Conservation (phyloP, 2,888 invertebrate species). For the Pyrrhosoma nymphula region DNA sequence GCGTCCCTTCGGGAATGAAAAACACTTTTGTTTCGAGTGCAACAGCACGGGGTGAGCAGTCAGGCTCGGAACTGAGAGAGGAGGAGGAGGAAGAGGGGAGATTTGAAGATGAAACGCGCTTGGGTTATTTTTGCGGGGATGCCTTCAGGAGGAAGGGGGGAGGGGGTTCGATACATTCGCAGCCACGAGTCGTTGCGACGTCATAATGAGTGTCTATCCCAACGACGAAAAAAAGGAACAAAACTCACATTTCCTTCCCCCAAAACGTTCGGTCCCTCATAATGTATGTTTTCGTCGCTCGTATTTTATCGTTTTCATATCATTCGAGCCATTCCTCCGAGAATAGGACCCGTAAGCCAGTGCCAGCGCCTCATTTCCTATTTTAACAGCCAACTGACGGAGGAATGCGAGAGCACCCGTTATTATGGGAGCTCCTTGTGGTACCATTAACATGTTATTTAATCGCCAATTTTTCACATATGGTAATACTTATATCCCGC, state of each 20-base stretch:
- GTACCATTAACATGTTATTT: background rate
- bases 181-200: background rate
- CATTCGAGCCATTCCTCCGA: background rate
- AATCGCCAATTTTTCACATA: too few relatives aligned
- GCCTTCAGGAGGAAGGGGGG: background rate
- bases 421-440: background rate
- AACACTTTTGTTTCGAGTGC: background rate
- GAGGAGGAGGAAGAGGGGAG: background rate
- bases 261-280: background rate
- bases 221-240: background rate
- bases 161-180: background rate
- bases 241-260: background rate
- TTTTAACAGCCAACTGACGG: background rate
- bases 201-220: background rate
- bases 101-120: background rate
- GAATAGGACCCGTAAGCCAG: background rate
- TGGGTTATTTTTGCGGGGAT: background rate
- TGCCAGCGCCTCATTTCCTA: background rate
- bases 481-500: too few relatives aligned
- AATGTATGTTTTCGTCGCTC: background rate
- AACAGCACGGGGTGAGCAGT: conserved; percentile 35
- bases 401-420: background rate
- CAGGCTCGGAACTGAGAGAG: background rate
- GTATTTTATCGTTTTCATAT: background rate
- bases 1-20: background rate